These are phyloP conservation scores for Mus spicilegus DNA, from an alignment of 2,113 vertebrate species.

Conservation along the genomic window DNA sequence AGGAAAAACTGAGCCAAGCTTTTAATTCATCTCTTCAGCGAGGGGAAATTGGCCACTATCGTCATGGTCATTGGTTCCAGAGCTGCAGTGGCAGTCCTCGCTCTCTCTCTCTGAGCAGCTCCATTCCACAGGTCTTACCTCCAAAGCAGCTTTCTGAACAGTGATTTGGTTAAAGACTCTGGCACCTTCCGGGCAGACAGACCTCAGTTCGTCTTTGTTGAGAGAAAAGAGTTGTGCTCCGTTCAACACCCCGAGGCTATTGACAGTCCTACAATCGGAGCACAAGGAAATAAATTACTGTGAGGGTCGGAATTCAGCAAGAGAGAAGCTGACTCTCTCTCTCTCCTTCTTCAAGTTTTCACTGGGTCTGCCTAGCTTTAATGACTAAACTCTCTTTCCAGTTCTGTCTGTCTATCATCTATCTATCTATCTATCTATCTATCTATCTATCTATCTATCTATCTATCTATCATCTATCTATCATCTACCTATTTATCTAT, in stretches of 20 bases:
- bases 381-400: background rate
- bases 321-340: background rate
- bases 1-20: background rate
- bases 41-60: background rate
- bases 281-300: background rate
- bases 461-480: background rate
- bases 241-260: slow-evolving; percentile 95
- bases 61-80: background rate
- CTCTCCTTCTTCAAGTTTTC: background rate
- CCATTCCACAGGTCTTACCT: slow-evolving; percentile 86
- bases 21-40: slow-evolving; percentile 7
- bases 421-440: background rate
- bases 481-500: background rate
- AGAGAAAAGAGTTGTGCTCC: slow-evolving; percentile 98
- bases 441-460: background rate
- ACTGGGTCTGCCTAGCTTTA: background rate
- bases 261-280: slow-evolving; percentile 90
- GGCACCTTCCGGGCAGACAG: slow-evolving; percentile 95
- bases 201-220: slow-evolving; percentile 97
- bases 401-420: background rate
- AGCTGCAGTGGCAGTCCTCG: background rate
- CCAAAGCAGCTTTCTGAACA: slow-evolving; percentile 95
- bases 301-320: background rate
- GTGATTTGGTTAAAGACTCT: slow-evolving; percentile 96
- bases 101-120: too few relatives aligned